Base-by-base conservation (phyloP, 2,113 vertebrate species). In the Isurus oxyrinchus region DNA sequence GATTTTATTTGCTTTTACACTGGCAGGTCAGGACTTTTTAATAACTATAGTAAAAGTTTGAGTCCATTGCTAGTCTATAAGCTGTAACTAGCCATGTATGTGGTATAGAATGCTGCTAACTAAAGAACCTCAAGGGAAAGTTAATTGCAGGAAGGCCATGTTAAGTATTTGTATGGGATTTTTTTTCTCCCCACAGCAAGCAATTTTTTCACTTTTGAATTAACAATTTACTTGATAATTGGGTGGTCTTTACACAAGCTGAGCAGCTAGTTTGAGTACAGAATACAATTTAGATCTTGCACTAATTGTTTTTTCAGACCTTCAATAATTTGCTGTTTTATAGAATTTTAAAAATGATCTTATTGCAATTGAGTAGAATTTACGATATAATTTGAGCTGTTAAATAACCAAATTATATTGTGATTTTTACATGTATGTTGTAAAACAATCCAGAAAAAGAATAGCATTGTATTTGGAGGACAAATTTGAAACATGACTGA, bases 121-220 rank as follows among this genome's bases (percentile, higher is more conserved):
- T 99, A 98, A 98, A 98, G 99, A 99, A 99, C 98, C 99, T 99
- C 99, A 97, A 97, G 99, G 98, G 99, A 98, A 98, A 99, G 98
- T 98, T 99, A 99, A 99, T 99, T 99, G 99, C 99, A 99, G 99
- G 99, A 99, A 99, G 98, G 98, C 98, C 98, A 98, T 99, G 99
- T 98, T 98, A 99, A 99, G 99, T 99, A 99, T 99, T 99, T 98
- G 98, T 97, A 97, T 98, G 98, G 96, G 67, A 35, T 19, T 98
- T 97, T 98, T 98, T 99, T 99, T 99, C 98, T 99, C 98, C 99
- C 98, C 98, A 97, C 98, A 98, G 99, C 98, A 98, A 98, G 98
- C 98, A 97, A 98, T 98, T 63, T 93, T 99, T 98, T 99, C 98
- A 98, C 86, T 97, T 98, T 97, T 97, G 96, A 16, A 97, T 98